Percentiles rank a stretch among this genome's conserved stretches.
phyloP scores from a whole-genome alignment of 2,113 vertebrate genomes.

The Pipra filicauda region DNA sequence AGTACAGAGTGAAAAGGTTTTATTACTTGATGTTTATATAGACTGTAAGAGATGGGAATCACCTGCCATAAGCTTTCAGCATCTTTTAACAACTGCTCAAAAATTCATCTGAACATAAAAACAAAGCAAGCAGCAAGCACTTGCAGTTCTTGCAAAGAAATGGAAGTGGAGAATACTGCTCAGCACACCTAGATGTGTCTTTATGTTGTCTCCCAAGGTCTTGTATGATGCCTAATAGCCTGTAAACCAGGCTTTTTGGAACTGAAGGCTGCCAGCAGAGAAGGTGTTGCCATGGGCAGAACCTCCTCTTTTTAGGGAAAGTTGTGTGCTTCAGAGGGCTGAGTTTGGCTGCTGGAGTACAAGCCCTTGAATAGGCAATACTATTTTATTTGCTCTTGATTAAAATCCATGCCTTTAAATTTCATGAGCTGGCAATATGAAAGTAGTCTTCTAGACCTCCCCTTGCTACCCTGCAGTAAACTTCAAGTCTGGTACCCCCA shows the following conservation, averaged over 20 bases:
- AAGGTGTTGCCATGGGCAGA: not conserved
- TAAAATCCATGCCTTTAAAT: not conserved
- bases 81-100: not conserved
- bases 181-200: accelerated
- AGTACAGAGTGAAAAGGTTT: not conserved
- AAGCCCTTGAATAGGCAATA: not conserved
- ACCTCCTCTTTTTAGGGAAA: not conserved
- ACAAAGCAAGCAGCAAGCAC: not conserved
- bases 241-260: not conserved
- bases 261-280: not conserved
- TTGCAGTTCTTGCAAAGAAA: not conserved
- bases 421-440: not conserved
- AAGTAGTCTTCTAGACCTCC: not conserved
- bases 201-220: not conserved
- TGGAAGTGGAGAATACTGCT: not conserved
- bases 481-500: not conserved
- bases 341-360: not conserved
- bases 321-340: accelerated
- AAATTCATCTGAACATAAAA: slow-evolving; percentile 5
- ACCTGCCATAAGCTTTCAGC: not conserved
- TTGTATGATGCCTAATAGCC: not conserved
- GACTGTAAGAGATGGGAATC: not conserved
- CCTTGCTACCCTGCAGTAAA: not conserved
- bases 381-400: not conserved
- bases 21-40: not conserved